Conservation (phyloP, 2,113 vertebrate genomes). For the Hemibates koningsi region DNA sequence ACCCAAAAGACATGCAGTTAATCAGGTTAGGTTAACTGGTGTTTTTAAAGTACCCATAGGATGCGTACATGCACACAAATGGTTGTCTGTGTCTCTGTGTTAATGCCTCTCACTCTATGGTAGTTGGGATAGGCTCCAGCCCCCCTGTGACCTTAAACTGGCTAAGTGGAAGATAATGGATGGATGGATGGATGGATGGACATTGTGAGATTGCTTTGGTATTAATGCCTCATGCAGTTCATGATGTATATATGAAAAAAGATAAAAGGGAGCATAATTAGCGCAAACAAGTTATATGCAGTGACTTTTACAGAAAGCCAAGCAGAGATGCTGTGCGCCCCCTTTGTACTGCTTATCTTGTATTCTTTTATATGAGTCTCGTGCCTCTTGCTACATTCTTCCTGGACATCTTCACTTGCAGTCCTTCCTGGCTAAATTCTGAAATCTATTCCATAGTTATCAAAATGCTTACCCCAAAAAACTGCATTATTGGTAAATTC, state of each 20-base stretch:
- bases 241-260: background rate
- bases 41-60: background rate
- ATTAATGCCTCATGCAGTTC: background rate
- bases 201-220: background rate
- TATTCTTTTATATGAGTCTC: background rate
- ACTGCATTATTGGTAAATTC: background rate
- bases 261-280: background rate
- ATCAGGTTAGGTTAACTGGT: background rate
- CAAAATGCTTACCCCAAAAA: background rate
- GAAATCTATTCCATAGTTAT: background rate
- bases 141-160: background rate
- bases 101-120: background rate
- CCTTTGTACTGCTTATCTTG: background rate
- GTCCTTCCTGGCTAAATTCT: background rate
- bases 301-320: background rate
- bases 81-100: background rate
- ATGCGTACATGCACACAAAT: background rate
- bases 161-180: background rate
- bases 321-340: background rate
- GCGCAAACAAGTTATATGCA: background rate
- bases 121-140: background rate
- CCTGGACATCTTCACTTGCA: background rate
- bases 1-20: background rate
- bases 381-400: background rate
- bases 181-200: background rate